Base-by-base conservation (phyloP, 2,888 invertebrate genomes). In the Tetragonisca angustula region DNA sequence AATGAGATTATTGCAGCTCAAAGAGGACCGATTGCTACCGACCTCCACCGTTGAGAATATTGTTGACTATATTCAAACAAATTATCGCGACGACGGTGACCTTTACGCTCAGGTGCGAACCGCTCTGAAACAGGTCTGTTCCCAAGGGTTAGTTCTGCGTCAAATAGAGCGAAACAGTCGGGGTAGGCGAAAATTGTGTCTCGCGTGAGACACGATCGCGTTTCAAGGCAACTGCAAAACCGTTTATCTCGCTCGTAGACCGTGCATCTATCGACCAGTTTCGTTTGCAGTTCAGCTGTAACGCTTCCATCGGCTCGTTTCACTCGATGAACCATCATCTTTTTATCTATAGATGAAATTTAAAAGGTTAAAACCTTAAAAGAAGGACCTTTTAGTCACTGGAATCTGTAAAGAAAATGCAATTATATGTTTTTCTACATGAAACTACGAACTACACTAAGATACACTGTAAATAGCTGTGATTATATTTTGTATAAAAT, bases 91-190 rank as follows among this genome's bases (percentile, higher is more conserved):
- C 80, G 89, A 90, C 74, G 92, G 92, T 27, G 92, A 92, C 61
- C 78, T 92, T 78, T 88, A 89, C 43, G 88, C 92, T 62, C 92
- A 92, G 81, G 90, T 92, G 79, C 91, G 88, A 79, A 92, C 91
- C 32, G 85, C 84, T 19, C 83, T 92, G 69, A 88, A 87, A 81
- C 89, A 88, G 83, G 82, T 87, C 79, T 89, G 88, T 76, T 83
- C 81, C 43, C 90, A 92, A 84, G 92, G 92, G 92, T 92, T 80
- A 86, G 90, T 89, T 86, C 64, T 69, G 50, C 62, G 56, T 76
- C 70, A 59, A 76, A 50, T 56, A 49, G 70, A 78, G 49, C 71
- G 77, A 64, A 76, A 75, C 27, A 68, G 9, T n/a, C 79, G 76
- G 49, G 56, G 73, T 67, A 32, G 83, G 76, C 62, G 81, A 71